These are phyloP conservation scores for Asbolus verrucosus DNA, from an alignment of 1,140 invertebrate species.

Conservation along the genomic window DNA sequence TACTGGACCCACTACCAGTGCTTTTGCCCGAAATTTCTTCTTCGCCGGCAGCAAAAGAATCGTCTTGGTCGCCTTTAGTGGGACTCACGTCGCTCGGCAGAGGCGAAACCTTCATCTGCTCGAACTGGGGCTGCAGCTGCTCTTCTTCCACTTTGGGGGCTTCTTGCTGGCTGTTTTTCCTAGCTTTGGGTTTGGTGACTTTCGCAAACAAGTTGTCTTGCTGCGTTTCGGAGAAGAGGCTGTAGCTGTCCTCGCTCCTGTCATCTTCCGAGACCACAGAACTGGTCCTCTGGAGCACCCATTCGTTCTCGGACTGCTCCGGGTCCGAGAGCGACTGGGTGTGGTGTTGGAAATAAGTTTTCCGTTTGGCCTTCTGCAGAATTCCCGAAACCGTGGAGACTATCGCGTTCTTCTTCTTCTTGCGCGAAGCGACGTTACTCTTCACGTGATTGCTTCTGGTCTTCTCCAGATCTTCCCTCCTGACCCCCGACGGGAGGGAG, in stretches of 20 bases:
- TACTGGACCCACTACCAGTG: constrained; percentile 70
- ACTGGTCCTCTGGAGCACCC: constrained; percentile 71
- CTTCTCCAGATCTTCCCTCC: constrained; percentile 71
- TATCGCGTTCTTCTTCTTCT: constrained; percentile 82
- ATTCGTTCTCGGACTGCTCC: constrained; percentile 83
- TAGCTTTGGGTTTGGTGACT: constrained; percentile 69
- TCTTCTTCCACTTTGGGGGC: constrained; percentile 55
- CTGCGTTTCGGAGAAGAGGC: constrained; percentile 73
- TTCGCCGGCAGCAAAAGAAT: constrained; percentile 66
- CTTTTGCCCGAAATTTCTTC: constrained; percentile 73
- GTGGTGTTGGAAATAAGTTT: constrained; percentile 67
- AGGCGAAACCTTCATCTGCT: constrained; percentile 55
- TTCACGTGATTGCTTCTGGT: constrained; percentile 64
- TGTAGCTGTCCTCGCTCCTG: constrained; percentile 78
- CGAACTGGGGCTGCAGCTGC: constrained; percentile 63
- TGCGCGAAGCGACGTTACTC: constrained; percentile 67
- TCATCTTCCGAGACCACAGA: constrained; percentile 78
- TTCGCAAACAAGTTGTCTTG: constrained; percentile 75
- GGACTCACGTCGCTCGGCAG: constrained; percentile 51
- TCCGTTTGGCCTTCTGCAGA: constrained; percentile 81
- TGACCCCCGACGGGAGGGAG: constrained; percentile 80
- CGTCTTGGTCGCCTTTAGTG: constrained; percentile 66
- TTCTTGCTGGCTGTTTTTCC: constrained; percentile 61
- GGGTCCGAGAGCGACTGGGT: constrained; percentile 78
- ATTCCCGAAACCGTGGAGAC: constrained; percentile 84